These are phyloP conservation scores for Platycheirus rosarum DNA, from an alignment of 2,888 invertebrate species.

Conservation along the genomic window DNA sequence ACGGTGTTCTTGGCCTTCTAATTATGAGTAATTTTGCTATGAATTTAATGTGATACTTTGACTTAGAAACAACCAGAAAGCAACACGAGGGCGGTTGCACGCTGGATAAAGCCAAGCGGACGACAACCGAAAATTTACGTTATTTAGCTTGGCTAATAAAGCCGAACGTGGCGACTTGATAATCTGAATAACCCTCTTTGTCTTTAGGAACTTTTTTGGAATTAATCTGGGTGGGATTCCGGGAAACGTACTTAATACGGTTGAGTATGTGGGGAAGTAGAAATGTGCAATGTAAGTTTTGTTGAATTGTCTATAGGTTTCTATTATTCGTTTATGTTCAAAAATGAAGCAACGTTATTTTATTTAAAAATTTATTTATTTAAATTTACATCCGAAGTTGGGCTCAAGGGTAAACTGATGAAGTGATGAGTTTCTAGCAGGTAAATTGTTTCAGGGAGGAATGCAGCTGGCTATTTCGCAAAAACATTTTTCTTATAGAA, in stretches of 20 bases:
- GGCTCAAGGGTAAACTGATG: too few relatives aligned
- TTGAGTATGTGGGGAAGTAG: too few relatives aligned
- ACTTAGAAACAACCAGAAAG: not conserved
- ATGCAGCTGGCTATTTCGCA: too few relatives aligned
- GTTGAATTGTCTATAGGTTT: too few relatives aligned
- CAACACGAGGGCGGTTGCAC: not conserved
- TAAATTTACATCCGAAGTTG: too few relatives aligned
- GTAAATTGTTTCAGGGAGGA: too few relatives aligned
- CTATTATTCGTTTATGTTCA: too few relatives aligned
- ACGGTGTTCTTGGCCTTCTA: constrained; percentile 67
- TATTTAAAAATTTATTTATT: too few relatives aligned
- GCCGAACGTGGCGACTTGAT: constrained; percentile 43
- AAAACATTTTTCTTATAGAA: too few relatives aligned
- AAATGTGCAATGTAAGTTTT: too few relatives aligned
- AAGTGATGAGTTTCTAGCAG: too few relatives aligned
- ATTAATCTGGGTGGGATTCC: not conserved
- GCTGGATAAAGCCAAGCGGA: constrained; percentile 25
- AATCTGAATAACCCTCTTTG: not conserved
- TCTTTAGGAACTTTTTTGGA: not conserved
- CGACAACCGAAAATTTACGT: constrained; percentile 13
- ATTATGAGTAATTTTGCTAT: constrained; percentile 69
- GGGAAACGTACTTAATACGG: not conserved
- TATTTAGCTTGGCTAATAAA: constrained; percentile 49
- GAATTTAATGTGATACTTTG: constrained; percentile 20
- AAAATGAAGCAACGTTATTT: too few relatives aligned